Evolutionary conservation across 2,113 vertebrate species (phyloP).

Genomic region (Scolopax mira): DNA sequence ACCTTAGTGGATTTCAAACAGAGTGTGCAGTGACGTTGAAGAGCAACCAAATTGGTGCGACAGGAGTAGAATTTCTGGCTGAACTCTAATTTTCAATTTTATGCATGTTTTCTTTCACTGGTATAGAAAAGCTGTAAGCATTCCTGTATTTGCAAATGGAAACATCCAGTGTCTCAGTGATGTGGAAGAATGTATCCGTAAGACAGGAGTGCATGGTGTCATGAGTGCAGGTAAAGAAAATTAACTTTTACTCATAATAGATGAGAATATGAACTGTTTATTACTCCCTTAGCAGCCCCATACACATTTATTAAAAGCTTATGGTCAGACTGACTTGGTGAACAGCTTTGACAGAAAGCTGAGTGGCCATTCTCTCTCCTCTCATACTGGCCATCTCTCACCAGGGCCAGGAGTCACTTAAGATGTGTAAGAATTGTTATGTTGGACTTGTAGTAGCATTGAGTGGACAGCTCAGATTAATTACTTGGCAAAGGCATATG

Average conservation of each 20-base stretch:
- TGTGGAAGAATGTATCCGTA: conserved; percentile 89
- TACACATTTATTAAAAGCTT: background rate
- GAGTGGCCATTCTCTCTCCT: background rate
- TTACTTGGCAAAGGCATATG: background rate
- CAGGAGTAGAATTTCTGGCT: background rate
- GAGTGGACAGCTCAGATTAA: background rate
- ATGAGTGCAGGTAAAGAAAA: conserved; percentile 91
- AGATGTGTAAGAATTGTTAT: background rate
- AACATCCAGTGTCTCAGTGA: conserved; percentile 93
- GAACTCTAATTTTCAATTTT: background rate
- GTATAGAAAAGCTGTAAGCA: conserved; percentile 86
- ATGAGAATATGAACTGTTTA: background rate
- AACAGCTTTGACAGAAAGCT: background rate
- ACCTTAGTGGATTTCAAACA: background rate
- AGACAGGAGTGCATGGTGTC: conserved; percentile 91
- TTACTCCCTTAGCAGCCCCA: background rate
- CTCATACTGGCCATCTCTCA: background rate
- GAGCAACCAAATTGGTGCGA: background rate
- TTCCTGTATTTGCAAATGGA: conserved; percentile 96
- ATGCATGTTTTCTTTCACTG: background rate
- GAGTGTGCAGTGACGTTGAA: background rate
- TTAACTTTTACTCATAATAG: background rate
- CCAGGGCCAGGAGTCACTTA: background rate
- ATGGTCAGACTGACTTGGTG: background rate
- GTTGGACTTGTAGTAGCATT: background rate